Evolutionary conservation across 2,113 vertebrate genomes (phyloP).

Genomic region (Corydoras maculifer): DNA sequence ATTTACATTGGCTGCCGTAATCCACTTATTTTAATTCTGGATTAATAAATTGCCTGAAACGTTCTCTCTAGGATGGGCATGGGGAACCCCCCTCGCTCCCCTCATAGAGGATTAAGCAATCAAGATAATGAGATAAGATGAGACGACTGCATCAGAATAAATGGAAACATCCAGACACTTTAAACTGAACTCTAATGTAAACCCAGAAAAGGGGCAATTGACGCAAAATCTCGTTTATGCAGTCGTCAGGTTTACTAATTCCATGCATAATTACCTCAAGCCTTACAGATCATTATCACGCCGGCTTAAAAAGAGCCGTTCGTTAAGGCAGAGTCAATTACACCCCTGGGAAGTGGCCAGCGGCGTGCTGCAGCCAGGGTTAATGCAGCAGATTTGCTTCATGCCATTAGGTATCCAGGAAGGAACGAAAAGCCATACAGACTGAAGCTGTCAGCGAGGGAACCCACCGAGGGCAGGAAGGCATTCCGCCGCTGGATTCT

Average conservation of each 20-base stretch:
- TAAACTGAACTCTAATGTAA: constrained; percentile 29
- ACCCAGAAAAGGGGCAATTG: constrained; percentile 32
- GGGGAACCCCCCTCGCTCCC: too few species aligned
- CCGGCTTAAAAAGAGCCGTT: constrained; percentile 29
- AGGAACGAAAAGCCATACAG: neutral
- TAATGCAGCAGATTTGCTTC: constrained; percentile 32
- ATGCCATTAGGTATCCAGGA: constrained; percentile 13
- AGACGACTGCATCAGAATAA: constrained; percentile 9
- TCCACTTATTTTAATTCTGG: too few species aligned
- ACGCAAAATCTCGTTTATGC: constrained; percentile 28
- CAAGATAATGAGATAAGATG: too few species aligned
- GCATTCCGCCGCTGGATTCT: too few species aligned
- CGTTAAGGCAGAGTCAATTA: constrained; percentile 44
- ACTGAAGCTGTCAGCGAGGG: neutral
- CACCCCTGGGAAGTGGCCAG: constrained; percentile 15
- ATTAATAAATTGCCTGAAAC: too few species aligned
- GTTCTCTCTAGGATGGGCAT: too few species aligned
- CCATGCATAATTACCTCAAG: constrained; percentile 40
- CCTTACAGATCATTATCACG: constrained; percentile 35
- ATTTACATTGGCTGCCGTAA: too few species aligned
- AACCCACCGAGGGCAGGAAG: too few species aligned
- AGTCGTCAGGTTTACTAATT: constrained; percentile 41
- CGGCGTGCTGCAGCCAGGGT: constrained; percentile 15
- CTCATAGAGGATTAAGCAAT: too few species aligned
- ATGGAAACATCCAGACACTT: constrained; percentile 21